Evolutionary conservation across 2,888 invertebrate species (phyloP), one percentile per base, ranked within the genome.

Genomic region (Seira ritae): DNA sequence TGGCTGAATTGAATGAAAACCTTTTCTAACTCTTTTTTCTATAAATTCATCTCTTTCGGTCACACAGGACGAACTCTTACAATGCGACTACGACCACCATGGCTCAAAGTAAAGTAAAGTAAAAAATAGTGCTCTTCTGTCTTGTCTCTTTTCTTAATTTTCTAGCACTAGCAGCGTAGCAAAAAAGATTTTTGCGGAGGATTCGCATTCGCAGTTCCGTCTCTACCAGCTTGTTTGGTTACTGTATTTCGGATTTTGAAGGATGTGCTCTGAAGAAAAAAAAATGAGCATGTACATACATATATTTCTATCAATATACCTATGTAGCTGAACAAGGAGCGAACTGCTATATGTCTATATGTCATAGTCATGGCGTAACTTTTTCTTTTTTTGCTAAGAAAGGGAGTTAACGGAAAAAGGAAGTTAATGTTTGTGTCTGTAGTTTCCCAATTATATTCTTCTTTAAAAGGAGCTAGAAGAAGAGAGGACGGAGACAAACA

Each of bases 391-490:
- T 31, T 8, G 31, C 10, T 0, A 20, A 0, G 46, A 15, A 23
- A 70, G 50, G 10, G n/a, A 37, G 12, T 68, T 50, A 19, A 62
- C 66, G 70, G 22, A 76, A 55, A 68, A 37, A 23, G 68, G 76
- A 76, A 76, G 60, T 69, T 12, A 68, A 31, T 66, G 23, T 80
- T 72, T 73, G 31, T 66, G 23, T 80, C 67, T 73, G 31, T 69
- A 68, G 37, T 69, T 77, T 60, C n/a, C 20, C 66, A 74, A 69
- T 69, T 80, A 60, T 20, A 31, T 31, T 8, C 31, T 31, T 17
- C 55, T 55, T 12, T 8, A 55, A 55, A 55, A 12, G 15, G 55
- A 55, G 55, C 8, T n/a, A n/a, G n/a, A n/a, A n/a, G n/a, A n/a
- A n/a, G n/a, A 42, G n/a, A 42, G 42, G 42, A 42, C 20, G 17